A percentile compares a stretch with the other conserved stretches of the same genome.
These are phyloP conservation scores for Sinocyclocheilus anophthalmus DNA, from an alignment of 2,113 vertebrate species.

Conservation along the genomic window DNA sequence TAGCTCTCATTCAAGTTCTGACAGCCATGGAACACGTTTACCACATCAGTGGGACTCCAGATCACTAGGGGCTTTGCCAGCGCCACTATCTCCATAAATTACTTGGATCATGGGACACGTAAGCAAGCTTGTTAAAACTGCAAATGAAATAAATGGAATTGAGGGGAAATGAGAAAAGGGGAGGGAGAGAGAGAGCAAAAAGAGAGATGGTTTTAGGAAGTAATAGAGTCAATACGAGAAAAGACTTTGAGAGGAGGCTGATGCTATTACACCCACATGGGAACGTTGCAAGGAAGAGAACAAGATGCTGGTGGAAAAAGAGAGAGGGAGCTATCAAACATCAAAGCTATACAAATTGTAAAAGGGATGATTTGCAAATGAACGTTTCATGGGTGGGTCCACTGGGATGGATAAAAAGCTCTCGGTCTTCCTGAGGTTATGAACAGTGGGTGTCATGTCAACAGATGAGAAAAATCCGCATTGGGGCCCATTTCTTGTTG, in stretches of 20 bases:
- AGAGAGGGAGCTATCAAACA: constrained; percentile 64
- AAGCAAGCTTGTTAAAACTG: constrained; percentile 75
- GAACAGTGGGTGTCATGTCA: constrained; percentile 46
- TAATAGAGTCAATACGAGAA: constrained; percentile 41
- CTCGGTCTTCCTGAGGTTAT: constrained; percentile 43
- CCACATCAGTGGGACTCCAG: constrained; percentile 54
- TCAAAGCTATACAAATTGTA: constrained; percentile 75
- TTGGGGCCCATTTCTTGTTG: background rate
- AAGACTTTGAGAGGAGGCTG: constrained; percentile 49
- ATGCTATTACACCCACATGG: constrained; percentile 67
- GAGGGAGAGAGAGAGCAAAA: constrained; percentile 42
- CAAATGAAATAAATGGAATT: constrained; percentile 67
- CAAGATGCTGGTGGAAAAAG: constrained; percentile 73
- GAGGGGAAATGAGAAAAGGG: constrained; percentile 9
- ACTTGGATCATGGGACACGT: constrained; percentile 69
- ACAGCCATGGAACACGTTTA: constrained; percentile 52
- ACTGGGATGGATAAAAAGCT: constrained; percentile 35
- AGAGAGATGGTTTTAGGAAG: constrained; percentile 45
- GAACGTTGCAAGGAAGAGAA: constrained; percentile 72
- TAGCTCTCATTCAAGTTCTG: constrained; percentile 44
- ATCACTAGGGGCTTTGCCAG: constrained; percentile 59
- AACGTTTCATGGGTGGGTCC: constrained; percentile 41
- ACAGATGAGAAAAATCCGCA: constrained; percentile 36
- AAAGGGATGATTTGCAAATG: constrained; percentile 44
- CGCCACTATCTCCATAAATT: constrained; percentile 77